Conservation (phyloP, 2,113 vertebrate genomes). For the Pungitius pungitius region DNA sequence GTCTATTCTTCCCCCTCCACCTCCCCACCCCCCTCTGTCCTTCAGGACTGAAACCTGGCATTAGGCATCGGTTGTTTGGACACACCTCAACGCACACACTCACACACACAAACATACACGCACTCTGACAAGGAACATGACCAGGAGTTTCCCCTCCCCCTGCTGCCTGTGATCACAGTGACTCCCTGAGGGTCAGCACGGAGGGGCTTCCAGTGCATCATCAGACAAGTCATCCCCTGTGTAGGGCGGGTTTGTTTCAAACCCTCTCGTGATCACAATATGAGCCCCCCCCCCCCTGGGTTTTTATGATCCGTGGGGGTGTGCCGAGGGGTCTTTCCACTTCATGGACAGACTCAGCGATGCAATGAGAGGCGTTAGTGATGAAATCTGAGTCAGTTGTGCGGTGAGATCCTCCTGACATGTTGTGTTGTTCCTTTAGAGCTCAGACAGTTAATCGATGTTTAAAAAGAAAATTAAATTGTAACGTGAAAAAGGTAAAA, state of each 20-base stretch:
- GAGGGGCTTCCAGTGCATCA: constrained; percentile 48
- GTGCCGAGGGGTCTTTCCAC: constrained; percentile 13
- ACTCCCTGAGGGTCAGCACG: constrained; percentile 48
- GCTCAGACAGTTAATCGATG: background rate
- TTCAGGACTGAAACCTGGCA: constrained; percentile 49
- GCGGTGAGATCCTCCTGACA: background rate
- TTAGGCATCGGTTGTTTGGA: constrained; percentile 51
- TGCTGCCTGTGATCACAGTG: constrained; percentile 46
- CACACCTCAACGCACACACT: constrained; percentile 47
- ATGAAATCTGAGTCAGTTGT: constrained; percentile 6
- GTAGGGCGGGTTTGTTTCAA: constrained; percentile 25
- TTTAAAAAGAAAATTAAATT: background rate
- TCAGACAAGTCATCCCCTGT: constrained; percentile 43
- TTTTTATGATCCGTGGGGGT: constrained; percentile 39
- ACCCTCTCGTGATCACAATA: constrained; percentile 58
- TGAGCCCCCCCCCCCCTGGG: constrained; percentile 30
- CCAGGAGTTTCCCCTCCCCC: constrained; percentile 31
- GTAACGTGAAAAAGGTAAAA: background rate
- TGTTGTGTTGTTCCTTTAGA: background rate
- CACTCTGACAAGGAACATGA: constrained; percentile 17
- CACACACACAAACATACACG: constrained; percentile 31
- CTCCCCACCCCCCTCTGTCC: constrained; percentile 39
- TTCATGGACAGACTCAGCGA: background rate
- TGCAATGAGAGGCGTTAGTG: constrained; percentile 15
- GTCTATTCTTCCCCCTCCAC: constrained; percentile 52